A percentile compares a stretch with the other conserved stretches of the same genome.
Evolutionary conservation across 2,888 invertebrate species (phyloP).

Genomic region (Parelbella ahira): DNA sequence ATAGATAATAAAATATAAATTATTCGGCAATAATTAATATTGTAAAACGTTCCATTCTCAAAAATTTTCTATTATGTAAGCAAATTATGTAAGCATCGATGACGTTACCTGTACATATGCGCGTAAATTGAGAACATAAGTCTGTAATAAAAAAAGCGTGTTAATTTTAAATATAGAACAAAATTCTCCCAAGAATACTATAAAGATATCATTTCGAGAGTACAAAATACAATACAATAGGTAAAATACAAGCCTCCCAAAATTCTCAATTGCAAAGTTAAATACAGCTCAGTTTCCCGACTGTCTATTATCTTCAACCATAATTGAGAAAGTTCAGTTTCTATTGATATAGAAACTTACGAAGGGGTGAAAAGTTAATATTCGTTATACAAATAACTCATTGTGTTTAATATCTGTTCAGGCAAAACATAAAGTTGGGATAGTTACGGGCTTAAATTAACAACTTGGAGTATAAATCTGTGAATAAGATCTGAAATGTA

Average conservation of each 20-base stretch:
- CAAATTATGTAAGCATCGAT: too few relatives aligned
- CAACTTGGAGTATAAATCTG: conserved; percentile 4
- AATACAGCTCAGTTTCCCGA: conserved; percentile 9
- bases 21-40: too few relatives aligned
- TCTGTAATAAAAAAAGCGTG: too few relatives aligned
- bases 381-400: conserved; percentile 13
- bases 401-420: conserved; percentile 15
- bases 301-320: conserved; percentile 16
- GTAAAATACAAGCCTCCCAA: background rate
- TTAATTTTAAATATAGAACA: too few relatives aligned
- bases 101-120: too few relatives aligned
- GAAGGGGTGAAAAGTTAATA: conserved; percentile 18
- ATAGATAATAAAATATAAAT: too few relatives aligned
- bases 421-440: conserved; percentile 12
- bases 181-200: too few relatives aligned
- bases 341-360: conserved; percentile 17
- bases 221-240: too few relatives aligned
- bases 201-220: too few relatives aligned
- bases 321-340: conserved; percentile 21
- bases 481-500: background rate
- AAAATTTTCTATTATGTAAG: too few relatives aligned
- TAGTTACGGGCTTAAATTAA: conserved; percentile 10
- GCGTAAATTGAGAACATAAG: too few relatives aligned
- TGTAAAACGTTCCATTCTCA: too few relatives aligned
- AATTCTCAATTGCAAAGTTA: conserved; percentile 7